These are phyloP conservation scores for Mythimna lalbum DNA, from an alignment of 2,888 invertebrate genomes.

Conservation along the genomic window DNA sequence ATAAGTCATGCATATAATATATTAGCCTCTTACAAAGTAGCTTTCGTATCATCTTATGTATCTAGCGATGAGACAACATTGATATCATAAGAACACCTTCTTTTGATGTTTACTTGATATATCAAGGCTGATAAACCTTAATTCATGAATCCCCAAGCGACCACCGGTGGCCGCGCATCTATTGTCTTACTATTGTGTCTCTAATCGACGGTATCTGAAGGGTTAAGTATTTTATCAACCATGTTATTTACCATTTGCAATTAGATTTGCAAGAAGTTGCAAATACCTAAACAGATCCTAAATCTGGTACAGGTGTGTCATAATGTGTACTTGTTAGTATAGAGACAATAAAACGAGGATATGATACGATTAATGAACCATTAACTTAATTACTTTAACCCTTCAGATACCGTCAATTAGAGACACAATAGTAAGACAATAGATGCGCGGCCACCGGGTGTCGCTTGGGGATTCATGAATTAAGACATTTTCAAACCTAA, in stretches of 20 bases:
- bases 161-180: too few relatives aligned
- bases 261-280: too few relatives aligned
- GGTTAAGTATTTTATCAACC: neutral
- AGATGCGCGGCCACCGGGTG: too few relatives aligned
- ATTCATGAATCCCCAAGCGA: too few relatives aligned
- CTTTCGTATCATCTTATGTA: neutral
- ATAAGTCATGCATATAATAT: neutral
- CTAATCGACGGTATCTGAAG: too few relatives aligned
- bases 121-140: neutral
- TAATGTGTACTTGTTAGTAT: neutral
- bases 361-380: neutral
- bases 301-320: neutral
- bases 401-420: too few relatives aligned
- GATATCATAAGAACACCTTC: neutral
- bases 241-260: neutral
- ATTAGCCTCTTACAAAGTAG: conserved; percentile 4
- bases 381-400: conserved; percentile 2
- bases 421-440: too few relatives aligned
- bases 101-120: neutral
- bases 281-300: neutral
- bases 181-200: too few relatives aligned
- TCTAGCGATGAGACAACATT: neutral
- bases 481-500: neutral
- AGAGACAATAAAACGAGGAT: neutral
- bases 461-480: too few relatives aligned